Conservation (phyloP, 2,797 vertebrate species). For the Sebastes elongatus region DNA sequence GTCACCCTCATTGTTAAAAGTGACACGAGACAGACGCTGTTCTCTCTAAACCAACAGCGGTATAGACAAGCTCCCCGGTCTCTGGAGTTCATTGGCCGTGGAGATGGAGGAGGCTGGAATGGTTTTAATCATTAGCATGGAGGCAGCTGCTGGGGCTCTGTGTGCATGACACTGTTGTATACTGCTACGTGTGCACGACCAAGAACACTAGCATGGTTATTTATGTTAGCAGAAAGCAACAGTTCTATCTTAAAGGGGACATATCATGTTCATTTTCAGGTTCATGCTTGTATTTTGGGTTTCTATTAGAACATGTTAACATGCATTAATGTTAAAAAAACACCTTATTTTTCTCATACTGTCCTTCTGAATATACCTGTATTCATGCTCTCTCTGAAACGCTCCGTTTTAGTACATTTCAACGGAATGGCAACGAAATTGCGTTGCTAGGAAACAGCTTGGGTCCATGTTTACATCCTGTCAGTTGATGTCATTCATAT, state of each 20-base stretch:
- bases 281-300: too few species aligned
- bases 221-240: background rate
- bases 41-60: background rate
- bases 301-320: too few species aligned
- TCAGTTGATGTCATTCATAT: too few species aligned
- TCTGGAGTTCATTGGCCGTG: slow-evolving; percentile 26
- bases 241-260: background rate
- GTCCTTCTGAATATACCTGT: too few species aligned
- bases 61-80: background rate
- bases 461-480: too few species aligned
- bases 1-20: slow-evolving; percentile 16
- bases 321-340: too few species aligned
- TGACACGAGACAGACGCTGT: background rate
- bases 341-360: too few species aligned
- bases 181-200: background rate
- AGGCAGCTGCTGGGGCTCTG: background rate
- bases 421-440: too few species aligned
- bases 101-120: slow-evolving; percentile 9
- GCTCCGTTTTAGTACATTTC: too few species aligned
- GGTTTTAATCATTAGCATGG: slow-evolving; percentile 20
- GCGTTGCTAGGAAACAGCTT: too few species aligned
- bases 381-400: too few species aligned
- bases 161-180: slow-evolving; percentile 1
- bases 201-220: background rate
- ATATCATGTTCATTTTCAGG: too few species aligned